Evolutionary conservation across 2,797 vertebrate species (phyloP).

Genomic region (Chrosomus eos): DNA sequence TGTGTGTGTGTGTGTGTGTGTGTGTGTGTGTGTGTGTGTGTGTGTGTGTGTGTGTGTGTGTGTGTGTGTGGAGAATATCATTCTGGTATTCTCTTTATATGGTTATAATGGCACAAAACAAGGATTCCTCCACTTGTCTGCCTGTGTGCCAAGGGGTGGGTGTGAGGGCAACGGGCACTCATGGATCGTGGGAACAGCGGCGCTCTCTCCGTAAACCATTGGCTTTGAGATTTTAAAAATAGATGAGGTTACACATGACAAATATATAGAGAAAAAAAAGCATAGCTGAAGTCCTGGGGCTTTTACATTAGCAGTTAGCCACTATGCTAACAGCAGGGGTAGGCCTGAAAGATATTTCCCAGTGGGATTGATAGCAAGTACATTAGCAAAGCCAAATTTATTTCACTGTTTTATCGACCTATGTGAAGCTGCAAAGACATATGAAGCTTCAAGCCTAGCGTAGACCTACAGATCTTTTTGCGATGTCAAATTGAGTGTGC

Average conservation of each 20-base stretch:
- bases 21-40: constrained; percentile 8
- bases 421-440: neutral
- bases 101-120: constrained; percentile 72
- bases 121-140: constrained; percentile 73
- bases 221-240: constrained; percentile 87
- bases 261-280: constrained; percentile 72
- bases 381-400: neutral
- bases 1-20: constrained; percentile 31
- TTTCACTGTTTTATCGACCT: neutral
- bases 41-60: neutral
- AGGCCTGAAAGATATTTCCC: neutral
- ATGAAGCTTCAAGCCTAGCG: neutral
- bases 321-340: constrained; percentile 34
- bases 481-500: neutral
- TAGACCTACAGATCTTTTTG: neutral
- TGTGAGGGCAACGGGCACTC: constrained; percentile 70
- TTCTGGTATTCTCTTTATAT: constrained; percentile 77
- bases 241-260: constrained; percentile 75
- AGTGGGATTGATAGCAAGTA: neutral
- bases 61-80: neutral
- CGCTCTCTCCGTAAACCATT: constrained; percentile 81
- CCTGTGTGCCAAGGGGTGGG: constrained; percentile 73
- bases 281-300: constrained; percentile 66
- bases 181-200: constrained; percentile 87
- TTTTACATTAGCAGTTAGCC: constrained; percentile 63